These are phyloP conservation scores for Melanotaenia trifasciata DNA, from an alignment of 2,797 vertebrate genomes.

Conservation along the genomic window DNA sequence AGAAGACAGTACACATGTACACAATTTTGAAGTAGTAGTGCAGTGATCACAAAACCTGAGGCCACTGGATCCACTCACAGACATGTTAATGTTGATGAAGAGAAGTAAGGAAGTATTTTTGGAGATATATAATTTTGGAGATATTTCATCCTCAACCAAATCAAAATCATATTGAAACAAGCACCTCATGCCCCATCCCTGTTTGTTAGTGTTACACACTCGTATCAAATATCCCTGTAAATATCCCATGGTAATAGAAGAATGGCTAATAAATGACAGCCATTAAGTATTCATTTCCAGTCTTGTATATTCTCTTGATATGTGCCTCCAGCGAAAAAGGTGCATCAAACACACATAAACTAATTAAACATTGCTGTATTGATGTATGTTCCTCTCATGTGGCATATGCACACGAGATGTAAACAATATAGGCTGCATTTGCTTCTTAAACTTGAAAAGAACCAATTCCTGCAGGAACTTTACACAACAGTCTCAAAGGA, in stretches of 20 bases:
- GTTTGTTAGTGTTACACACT: constrained; percentile 13
- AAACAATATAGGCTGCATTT: constrained; percentile 27
- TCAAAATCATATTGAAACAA: constrained; percentile 9
- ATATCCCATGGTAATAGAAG: constrained; percentile 38
- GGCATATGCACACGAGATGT: constrained; percentile 14
- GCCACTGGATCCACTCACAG: too few species aligned
- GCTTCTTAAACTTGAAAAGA: constrained; percentile 47
- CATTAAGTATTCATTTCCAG: constrained; percentile 66
- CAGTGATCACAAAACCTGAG: too few species aligned
- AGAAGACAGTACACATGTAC: too few species aligned
- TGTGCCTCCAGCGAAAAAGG: constrained; percentile 56
- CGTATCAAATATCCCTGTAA: constrained; percentile 20
- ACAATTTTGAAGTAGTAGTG: too few species aligned
- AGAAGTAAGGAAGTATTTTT: too few species aligned
- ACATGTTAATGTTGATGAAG: too few species aligned
- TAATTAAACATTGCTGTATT: constrained; percentile 39
- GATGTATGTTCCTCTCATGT: constrained; percentile 7
- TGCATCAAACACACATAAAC: constrained; percentile 46
- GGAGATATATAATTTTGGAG: background rate
- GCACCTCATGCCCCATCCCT: background rate
- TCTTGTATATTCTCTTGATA: constrained; percentile 48
- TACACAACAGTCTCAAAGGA: constrained; percentile 24
- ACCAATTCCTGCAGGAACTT: constrained; percentile 53
- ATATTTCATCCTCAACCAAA: background rate
- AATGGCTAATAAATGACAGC: constrained; percentile 60